phyloP scores from a whole-genome alignment of 2,888 invertebrate species.

The Tiliacea aurago region DNA sequence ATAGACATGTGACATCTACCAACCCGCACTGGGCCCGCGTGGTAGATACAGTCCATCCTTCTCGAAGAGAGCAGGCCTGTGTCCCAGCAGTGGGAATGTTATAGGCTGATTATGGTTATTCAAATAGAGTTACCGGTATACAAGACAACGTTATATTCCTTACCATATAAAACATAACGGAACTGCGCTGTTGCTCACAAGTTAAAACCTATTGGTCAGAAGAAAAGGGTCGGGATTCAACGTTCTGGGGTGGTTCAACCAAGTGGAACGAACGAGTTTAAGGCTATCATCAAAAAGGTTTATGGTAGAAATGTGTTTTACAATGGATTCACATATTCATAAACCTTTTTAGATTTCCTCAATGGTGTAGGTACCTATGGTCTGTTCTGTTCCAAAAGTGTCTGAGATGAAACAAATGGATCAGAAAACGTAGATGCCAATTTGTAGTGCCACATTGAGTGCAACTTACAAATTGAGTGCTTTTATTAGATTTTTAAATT shows the following conservation, averaged over 20 bases:
- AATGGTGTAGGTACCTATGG: neutral
- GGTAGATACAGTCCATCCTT: no score
- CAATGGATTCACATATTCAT: constrained; percentile 1
- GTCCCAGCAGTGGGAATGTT: no score
- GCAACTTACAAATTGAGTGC: neutral
- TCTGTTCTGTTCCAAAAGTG: neutral
- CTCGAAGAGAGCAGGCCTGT: no score
- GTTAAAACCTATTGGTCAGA: neutral
- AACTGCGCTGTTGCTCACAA: neutral
- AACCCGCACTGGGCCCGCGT: no score
- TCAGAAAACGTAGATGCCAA: neutral
- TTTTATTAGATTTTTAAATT: neutral
- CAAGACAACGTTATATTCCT: neutral
- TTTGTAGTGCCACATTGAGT: neutral
- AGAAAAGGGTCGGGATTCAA: constrained; percentile 11
- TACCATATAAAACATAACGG: neutral
- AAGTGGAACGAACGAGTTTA: neutral
- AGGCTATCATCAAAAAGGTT: constrained; percentile 33
- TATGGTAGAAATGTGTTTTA: constrained; percentile 22
- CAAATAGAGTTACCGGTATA: neutral
- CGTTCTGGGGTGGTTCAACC: neutral
- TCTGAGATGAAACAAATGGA: neutral
- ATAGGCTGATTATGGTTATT: neutral
- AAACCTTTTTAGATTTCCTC: neutral
- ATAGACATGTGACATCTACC: no score